phyloP scores from a whole-genome alignment of 2,797 vertebrate genomes.

The Cichlasoma orientale region DNA sequence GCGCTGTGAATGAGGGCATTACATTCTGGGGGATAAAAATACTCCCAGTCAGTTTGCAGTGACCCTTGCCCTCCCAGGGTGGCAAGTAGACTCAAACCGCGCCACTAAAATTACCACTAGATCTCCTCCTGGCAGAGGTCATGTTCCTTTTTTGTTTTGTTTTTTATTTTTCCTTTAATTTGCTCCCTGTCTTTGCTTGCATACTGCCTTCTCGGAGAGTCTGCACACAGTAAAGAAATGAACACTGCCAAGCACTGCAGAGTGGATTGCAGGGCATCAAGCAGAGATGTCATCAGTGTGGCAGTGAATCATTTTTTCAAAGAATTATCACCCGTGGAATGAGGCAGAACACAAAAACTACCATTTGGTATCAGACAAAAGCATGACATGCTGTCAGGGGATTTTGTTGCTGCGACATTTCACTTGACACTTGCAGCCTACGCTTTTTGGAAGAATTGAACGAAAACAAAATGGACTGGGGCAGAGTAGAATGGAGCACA shows the following conservation, averaged over 20 bases:
- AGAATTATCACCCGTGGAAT: conserved; percentile 46
- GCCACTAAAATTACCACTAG: no score
- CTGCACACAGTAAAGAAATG: conserved; percentile 33
- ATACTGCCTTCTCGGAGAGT: conserved; percentile 1
- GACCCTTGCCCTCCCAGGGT: not conserved
- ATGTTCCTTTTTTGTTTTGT: accelerated
- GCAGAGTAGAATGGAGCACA: conserved; percentile 21
- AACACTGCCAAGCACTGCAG: conserved; percentile 26
- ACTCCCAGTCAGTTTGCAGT: not conserved
- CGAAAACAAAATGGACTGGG: conserved; percentile 38
- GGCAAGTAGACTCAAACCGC: no score
- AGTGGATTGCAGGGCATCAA: conserved; percentile 49
- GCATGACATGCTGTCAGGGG: conserved; percentile 54
- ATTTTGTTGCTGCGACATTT: conserved; percentile 54
- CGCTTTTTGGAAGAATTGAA: conserved; percentile 34
- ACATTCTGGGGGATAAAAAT: not conserved
- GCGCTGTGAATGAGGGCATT: not conserved
- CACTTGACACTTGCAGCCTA: conserved; percentile 50
- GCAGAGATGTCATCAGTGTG: conserved; percentile 56
- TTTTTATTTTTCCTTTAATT: not conserved
- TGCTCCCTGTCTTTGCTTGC: not conserved
- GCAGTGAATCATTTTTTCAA: conserved; percentile 55
- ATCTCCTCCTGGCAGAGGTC: accelerated
- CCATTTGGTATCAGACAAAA: conserved; percentile 54
- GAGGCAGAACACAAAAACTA: conserved; percentile 47